phyloP scores from a whole-genome alignment of 2,797 vertebrate genomes.

The Sarcophilus harrisii region DNA sequence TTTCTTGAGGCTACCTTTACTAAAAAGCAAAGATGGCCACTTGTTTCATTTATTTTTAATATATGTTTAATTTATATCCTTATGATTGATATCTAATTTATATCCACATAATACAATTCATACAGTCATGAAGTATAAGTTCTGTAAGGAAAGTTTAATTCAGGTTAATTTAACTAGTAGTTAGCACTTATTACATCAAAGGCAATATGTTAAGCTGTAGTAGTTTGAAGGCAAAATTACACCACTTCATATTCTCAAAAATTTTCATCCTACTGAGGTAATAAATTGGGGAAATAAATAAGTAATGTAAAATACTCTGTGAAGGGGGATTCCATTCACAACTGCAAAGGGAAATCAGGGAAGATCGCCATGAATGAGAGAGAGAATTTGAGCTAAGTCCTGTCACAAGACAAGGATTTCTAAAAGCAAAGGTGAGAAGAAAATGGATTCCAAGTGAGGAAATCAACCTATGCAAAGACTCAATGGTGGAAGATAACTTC shows the following conservation, averaged over 20 bases:
- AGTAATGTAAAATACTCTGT: background rate
- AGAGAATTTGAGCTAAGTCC: background rate
- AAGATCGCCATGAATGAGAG: background rate
- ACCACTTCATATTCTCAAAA: background rate
- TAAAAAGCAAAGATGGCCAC: background rate
- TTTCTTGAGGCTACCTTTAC: background rate
- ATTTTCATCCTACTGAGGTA: background rate
- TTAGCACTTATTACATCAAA: background rate
- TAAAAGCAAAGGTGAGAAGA: background rate
- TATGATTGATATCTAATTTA: background rate
- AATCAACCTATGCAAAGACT: background rate
- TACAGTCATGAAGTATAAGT: background rate
- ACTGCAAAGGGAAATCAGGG: background rate
- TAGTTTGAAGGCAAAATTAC: background rate
- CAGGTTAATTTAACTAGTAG: background rate
- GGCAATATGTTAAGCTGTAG: background rate
- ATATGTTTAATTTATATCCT: background rate
- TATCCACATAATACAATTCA: background rate
- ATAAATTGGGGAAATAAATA: background rate
- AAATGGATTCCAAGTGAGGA: background rate
- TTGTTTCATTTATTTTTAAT: background rate
- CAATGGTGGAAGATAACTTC: background rate
- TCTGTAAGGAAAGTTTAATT: background rate
- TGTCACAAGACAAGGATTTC: background rate
- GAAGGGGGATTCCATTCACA: background rate